A percentile compares a stretch with the other conserved stretches of the same genome.
Conservation (phyloP, 2,113 vertebrate genomes). For the Elaphurus davidianus region DNA sequence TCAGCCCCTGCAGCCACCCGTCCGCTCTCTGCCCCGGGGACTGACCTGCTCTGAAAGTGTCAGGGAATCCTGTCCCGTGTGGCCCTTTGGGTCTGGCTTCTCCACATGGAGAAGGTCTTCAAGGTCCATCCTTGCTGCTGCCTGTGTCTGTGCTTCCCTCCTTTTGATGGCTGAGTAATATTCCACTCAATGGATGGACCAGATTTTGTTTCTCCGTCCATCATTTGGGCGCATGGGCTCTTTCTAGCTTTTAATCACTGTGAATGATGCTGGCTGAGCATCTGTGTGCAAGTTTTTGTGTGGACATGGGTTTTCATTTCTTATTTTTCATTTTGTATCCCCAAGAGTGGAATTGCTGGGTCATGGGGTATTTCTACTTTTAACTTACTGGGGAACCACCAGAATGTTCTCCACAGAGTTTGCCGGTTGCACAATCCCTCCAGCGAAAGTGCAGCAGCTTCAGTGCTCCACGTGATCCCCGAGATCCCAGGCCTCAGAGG, state of each 20-base stretch:
- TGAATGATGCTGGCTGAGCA: accelerated
- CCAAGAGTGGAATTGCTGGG: background rate
- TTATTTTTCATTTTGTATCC: background rate
- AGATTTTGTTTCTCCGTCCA: accelerated
- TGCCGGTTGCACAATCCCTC: accelerated
- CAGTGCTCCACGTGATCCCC: background rate
- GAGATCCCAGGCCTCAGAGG: background rate
- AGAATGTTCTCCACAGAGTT: background rate
- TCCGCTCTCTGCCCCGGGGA: background rate
- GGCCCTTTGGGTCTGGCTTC: accelerated
- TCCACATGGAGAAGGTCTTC: accelerated
- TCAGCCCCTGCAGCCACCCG: too few relatives aligned
- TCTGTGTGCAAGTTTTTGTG: accelerated
- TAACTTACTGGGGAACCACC: accelerated
- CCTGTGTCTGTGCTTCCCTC: accelerated
- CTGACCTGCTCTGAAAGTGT: accelerated
- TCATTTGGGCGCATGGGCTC: accelerated
- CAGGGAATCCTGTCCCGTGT: accelerated
- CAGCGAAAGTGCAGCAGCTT: accelerated
- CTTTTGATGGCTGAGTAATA: accelerated
- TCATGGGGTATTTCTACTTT: accelerated
- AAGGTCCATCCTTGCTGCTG: accelerated
- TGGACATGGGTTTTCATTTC: accelerated
- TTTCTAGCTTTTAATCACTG: accelerated
- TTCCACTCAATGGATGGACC: accelerated